phyloP scores from a whole-genome alignment of 2,113 vertebrate genomes.

The Recurvirostra avosetta region DNA sequence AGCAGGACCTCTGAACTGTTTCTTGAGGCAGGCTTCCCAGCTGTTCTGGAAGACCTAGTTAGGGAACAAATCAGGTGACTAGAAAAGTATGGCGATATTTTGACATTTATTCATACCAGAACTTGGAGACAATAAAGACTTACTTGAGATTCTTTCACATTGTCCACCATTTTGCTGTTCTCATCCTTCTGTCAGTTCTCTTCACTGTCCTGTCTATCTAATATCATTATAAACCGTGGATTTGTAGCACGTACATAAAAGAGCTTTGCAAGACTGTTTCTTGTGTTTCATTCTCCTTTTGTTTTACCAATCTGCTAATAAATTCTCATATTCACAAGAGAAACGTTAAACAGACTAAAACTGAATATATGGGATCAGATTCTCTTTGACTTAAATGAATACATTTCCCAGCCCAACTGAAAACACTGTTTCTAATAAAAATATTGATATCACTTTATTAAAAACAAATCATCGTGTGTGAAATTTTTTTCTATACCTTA shows the following conservation, averaged over 20 bases:
- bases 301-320: background rate
- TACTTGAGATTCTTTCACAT: background rate
- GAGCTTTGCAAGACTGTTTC: background rate
- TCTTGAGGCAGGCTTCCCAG: background rate
- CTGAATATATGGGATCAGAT: background rate
- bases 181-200: background rate
- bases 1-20: background rate
- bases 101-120: background rate
- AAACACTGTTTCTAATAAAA: background rate
- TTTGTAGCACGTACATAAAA: background rate
- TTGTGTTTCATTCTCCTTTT: background rate
- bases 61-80: background rate
- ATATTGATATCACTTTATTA: background rate
- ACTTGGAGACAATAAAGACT: background rate
- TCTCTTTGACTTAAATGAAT: background rate
- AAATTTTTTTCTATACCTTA: background rate
- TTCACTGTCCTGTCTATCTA: background rate
- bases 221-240: background rate
- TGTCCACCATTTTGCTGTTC: background rate
- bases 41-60: background rate
- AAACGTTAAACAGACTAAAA: background rate
- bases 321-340: background rate
- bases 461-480: background rate
- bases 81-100: background rate
- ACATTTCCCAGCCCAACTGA: background rate